A percentile compares a stretch with the other conserved stretches of the same genome.
Conservation (phyloP, 1,140 invertebrate species). For the Magallana ariakensis region DNA sequence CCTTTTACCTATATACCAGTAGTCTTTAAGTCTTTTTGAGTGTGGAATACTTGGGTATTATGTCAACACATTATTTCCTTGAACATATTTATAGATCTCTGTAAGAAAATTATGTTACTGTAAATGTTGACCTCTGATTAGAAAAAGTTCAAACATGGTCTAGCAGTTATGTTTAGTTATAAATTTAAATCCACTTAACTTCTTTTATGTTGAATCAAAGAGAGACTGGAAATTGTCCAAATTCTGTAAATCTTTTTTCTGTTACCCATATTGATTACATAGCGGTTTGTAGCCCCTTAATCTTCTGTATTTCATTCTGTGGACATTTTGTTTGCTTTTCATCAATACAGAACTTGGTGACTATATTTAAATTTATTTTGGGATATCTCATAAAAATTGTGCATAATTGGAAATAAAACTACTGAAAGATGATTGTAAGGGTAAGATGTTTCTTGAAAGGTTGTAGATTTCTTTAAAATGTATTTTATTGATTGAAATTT, state of each 20-base stretch:
- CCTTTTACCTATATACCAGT: too few species aligned
- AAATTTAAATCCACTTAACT: slow-evolving; percentile 37
- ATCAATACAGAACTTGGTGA: slow-evolving; percentile 12
- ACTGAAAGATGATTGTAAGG: background rate
- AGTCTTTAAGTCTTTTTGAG: too few species aligned
- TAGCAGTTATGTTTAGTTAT: slow-evolving; percentile 33
- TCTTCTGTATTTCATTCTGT: background rate
- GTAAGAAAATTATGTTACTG: background rate
- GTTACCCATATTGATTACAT: slow-evolving; percentile 21
- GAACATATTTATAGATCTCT: background rate
- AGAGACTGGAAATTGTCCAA: slow-evolving; percentile 20
- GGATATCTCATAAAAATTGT: background rate
- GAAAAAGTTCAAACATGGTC: slow-evolving; percentile 30
- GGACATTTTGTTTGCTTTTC: background rate
- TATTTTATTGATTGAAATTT: too few species aligned
- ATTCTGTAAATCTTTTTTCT: background rate
- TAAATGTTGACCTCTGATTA: background rate
- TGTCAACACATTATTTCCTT: background rate
- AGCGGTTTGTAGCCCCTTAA: background rate
- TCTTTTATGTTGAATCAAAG: background rate
- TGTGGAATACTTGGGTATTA: background rate
- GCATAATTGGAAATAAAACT: too few species aligned
- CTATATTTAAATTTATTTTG: slow-evolving; percentile 11
- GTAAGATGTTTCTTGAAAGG: background rate
- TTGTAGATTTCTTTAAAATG: too few species aligned